Evolutionary conservation across 2,888 invertebrate species (phyloP).

Genomic region (Pyrgus malvae): DNA sequence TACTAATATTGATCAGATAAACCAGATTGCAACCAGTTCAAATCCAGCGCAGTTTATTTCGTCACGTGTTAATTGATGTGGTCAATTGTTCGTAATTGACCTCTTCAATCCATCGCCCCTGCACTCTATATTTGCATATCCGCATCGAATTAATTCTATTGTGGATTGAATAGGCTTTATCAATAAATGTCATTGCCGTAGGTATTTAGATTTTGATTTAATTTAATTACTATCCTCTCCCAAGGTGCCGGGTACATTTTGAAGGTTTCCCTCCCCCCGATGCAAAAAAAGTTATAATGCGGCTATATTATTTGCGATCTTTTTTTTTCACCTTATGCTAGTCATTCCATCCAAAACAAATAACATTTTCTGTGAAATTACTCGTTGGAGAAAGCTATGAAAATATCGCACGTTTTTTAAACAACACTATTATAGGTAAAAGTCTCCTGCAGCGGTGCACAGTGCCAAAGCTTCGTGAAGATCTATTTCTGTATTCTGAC

Average conservation of each 20-base stretch:
- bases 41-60: too few species aligned
- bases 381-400: background rate
- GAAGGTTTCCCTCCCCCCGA: too few species aligned
- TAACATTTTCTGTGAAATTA: background rate
- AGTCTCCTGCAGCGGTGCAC: slow-evolving; percentile 9
- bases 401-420: background rate
- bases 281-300: too few species aligned
- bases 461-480: slow-evolving; percentile 12
- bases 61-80: background rate
- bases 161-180: too few species aligned
- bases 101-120: background rate
- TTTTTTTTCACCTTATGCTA: too few species aligned
- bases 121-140: slow-evolving; percentile 1
- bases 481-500: slow-evolving; percentile 15
- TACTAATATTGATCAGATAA: too few species aligned
- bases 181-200: too few species aligned
- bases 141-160: background rate
- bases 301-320: too few species aligned
- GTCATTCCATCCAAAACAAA: background rate
- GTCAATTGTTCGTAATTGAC: background rate
- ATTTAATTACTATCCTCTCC: too few species aligned
- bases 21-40: too few species aligned
- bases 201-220: too few species aligned
- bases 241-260: background rate
- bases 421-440: background rate